Base-by-base conservation (phyloP, 1,140 invertebrate species). In the Scylla paramamosain region DNA sequence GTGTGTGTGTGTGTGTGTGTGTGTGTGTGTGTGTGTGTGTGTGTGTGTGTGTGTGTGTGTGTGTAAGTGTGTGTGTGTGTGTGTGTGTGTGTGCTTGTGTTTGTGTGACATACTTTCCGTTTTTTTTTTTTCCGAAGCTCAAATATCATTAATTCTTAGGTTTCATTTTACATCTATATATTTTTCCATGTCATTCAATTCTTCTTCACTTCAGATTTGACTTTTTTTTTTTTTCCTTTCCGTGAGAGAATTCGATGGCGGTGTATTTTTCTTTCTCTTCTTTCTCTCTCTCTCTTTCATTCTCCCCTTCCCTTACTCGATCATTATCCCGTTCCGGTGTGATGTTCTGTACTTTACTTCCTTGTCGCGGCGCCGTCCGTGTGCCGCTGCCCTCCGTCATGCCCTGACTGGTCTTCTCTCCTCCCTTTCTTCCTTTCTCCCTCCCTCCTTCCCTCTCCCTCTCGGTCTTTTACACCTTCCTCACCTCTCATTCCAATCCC, bases 1-100 rank as follows among this genome's bases (percentile, higher is more conserved):
- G 77, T 82, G 77, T 82, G 77, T 82, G 77, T 82, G 77, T 82
- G 77, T 82, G 77, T 82, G 77, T 82, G 77, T 82, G 77, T 82
- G 77, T 82, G 77, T 82, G 77, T 82, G 77, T 82, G 77, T 82
- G 77, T 82, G 77, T 82, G 77, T 82, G 77, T 82, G 77, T 82
- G 77, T 82, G 77, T 82, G 77, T 82, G 77, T 82, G 32, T 88
- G 4, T 31, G 28, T 31, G 32, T 88, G 28, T 82, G 77, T 82
- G 77, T 82, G 77, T 82, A 7, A 3, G 77, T 82, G 77, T 82
- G 77, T 82, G 77, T 82, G 77, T 82, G 77, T 82, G 77, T 82
- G 77, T 82, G 77, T 82, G 77, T 82, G 77, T 82, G 77, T 82
- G 77, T 82, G 77, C 7, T 1, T 82, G 77, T 82, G 32, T 88